Evolutionary conservation across 2,113 vertebrate species (phyloP).

Genomic region (Phaethon lepturus): DNA sequence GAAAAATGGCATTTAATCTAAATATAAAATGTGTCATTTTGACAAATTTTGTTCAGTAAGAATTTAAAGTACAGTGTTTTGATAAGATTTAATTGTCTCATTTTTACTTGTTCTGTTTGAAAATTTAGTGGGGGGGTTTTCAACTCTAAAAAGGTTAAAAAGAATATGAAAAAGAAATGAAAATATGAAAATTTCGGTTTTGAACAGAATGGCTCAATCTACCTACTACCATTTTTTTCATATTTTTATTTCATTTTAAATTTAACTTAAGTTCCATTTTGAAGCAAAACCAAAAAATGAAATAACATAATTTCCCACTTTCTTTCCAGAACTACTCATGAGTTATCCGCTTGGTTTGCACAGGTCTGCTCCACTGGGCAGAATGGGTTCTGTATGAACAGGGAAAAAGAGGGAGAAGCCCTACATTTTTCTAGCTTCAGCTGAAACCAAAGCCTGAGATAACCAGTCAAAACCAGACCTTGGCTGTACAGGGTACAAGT

Average conservation of each 20-base stretch:
- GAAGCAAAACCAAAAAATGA: not conserved
- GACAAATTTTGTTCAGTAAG: constrained; percentile 27
- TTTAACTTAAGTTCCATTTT: not conserved
- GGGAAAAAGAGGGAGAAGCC: constrained; percentile 1
- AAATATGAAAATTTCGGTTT: not conserved
- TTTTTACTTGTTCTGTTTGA: not conserved
- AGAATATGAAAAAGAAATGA: no score
- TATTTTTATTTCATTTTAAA: not conserved
- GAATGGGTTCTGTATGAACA: not conserved
- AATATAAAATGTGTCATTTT: constrained; percentile 19
- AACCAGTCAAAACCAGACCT: not conserved
- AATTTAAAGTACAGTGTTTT: not conserved
- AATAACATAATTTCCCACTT: not conserved
- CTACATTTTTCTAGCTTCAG: not conserved
- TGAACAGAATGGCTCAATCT: not conserved
- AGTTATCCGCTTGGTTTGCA: not conserved
- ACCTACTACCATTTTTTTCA: not conserved
- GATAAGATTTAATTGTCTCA: not conserved
- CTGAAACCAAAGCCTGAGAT: constrained; percentile 15
- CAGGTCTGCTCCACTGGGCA: not conserved
- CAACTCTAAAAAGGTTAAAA: not conserved
- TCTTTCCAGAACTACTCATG: not conserved
- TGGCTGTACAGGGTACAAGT: not conserved
- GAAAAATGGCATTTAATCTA: not conserved
- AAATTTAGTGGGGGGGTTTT: not conserved